Conservation (phyloP, 2,888 invertebrate genomes). For the Leptinotarsa peninsularis region DNA sequence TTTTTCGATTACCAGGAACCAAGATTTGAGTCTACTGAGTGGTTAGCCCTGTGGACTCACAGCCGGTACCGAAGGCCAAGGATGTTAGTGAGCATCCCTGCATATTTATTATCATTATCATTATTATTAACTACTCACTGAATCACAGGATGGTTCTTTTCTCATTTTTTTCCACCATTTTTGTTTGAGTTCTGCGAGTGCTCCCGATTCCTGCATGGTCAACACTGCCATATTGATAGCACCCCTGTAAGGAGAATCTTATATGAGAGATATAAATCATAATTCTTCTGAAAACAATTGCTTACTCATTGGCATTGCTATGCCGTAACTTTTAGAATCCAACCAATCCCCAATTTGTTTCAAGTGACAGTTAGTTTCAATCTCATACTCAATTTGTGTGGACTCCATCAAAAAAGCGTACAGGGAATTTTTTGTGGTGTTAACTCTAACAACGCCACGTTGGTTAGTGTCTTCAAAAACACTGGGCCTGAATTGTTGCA, state of each 20-base stretch:
- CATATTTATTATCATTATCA: too few species aligned
- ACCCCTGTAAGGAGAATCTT: constrained; percentile 82
- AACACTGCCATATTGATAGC: constrained; percentile 90
- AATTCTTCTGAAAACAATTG: constrained; percentile 41
- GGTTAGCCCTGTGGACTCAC: too few species aligned
- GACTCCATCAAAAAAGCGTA: constrained; percentile 99
- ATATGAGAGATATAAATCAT: constrained; percentile 44
- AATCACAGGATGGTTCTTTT: constrained; percentile 56
- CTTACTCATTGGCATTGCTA: constrained; percentile 91
- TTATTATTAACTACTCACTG: constrained; percentile 39
- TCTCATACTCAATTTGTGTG: constrained; percentile 91
- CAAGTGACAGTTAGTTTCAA: constrained; percentile 86
- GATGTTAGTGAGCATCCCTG: too few species aligned
- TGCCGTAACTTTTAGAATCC: constrained; percentile 93
- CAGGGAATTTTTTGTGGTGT: constrained; percentile 78
- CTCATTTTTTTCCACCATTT: constrained; percentile 90
- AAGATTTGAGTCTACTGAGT: too few species aligned
- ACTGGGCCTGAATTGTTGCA: constrained; percentile 83
- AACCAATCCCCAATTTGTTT: constrained; percentile 84
- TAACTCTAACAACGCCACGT: constrained; percentile 87
- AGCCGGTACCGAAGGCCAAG: too few species aligned
- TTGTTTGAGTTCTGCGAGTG: constrained; percentile 82
- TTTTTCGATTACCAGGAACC: too few species aligned
- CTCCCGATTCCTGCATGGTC: constrained; percentile 89
- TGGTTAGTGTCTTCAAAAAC: constrained; percentile 86